These are phyloP conservation scores for Penaeus vannamei DNA, from an alignment of 1,140 invertebrate species.

Conservation along the genomic window DNA sequence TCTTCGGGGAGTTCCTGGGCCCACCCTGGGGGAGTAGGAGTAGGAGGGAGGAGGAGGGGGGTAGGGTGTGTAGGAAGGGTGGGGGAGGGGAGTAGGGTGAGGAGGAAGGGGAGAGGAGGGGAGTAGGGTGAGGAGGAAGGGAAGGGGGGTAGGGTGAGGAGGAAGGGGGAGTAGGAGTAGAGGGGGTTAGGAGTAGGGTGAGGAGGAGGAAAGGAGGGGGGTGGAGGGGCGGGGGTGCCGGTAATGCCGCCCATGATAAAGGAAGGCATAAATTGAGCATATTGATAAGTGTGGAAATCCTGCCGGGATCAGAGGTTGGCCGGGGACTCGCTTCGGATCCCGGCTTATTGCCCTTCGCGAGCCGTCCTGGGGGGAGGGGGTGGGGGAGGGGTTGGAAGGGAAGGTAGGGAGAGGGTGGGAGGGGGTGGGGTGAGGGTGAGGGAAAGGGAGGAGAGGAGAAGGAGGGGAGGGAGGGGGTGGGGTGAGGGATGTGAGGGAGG, in stretches of 20 bases:
- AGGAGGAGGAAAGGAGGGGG: background rate
- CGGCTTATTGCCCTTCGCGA: background rate
- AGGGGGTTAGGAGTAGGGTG: background rate
- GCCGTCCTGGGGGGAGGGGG: background rate
- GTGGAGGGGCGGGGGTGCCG: background rate
- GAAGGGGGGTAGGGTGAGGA: background rate
- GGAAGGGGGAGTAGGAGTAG: background rate
- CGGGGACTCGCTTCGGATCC: background rate
- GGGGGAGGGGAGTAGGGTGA: background rate
- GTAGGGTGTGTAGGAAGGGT: background rate
- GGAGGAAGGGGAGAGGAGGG: no score
- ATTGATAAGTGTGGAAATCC: conserved; percentile 35
- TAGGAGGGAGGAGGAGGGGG: no score
- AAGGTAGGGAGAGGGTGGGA: no score
- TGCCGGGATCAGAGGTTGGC: background rate
- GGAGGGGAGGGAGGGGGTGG: background rate
- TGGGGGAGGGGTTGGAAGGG: background rate
- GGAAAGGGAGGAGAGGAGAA: background rate
- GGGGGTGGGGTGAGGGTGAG: background rate
- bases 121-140: no score
- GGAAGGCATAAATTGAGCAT: conserved; percentile 34
- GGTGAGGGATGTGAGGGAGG: background rate
- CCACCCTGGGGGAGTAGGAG: no score
- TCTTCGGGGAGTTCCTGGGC: no score
- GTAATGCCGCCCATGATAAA: conserved; percentile 29